Conservation (phyloP, 2,113 vertebrate genomes). For the Pionites leucogaster region DNA sequence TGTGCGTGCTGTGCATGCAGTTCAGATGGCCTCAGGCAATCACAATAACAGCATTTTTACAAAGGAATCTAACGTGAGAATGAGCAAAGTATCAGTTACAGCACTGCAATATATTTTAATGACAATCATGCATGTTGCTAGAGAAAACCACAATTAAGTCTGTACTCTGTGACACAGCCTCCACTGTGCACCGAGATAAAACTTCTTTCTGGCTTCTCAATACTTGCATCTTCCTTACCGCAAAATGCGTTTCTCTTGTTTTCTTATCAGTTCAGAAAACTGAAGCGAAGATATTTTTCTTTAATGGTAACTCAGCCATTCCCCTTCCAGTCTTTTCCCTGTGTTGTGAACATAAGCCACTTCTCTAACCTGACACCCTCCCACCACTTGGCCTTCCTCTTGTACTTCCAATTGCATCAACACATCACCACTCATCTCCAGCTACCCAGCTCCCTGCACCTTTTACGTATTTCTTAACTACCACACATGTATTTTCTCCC, state of each 20-base stretch:
- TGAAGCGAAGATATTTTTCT: background rate
- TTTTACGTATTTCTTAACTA: background rate
- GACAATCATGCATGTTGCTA: background rate
- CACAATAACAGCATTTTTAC: background rate
- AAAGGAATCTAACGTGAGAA: background rate
- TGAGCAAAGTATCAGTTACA: background rate
- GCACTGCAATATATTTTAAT: background rate
- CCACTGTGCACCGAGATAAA: background rate
- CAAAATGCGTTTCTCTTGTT: background rate
- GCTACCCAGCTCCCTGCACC: background rate
- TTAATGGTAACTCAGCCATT: background rate
- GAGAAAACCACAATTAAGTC: background rate
- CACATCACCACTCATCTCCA: background rate
- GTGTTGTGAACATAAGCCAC: background rate
- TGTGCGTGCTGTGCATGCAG: background rate
- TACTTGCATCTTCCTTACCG: background rate
- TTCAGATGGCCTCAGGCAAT: background rate
- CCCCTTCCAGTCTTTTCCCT: background rate
- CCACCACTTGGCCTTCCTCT: background rate
- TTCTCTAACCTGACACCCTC: background rate
- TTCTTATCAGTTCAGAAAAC: background rate
- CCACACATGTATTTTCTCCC: fast-evolving
- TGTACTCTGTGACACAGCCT: background rate
- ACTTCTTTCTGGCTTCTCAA: background rate
- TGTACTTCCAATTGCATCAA: background rate